Evolutionary conservation across 2,797 vertebrate species (phyloP).

Genomic region (Leptatherina wallacei): DNA sequence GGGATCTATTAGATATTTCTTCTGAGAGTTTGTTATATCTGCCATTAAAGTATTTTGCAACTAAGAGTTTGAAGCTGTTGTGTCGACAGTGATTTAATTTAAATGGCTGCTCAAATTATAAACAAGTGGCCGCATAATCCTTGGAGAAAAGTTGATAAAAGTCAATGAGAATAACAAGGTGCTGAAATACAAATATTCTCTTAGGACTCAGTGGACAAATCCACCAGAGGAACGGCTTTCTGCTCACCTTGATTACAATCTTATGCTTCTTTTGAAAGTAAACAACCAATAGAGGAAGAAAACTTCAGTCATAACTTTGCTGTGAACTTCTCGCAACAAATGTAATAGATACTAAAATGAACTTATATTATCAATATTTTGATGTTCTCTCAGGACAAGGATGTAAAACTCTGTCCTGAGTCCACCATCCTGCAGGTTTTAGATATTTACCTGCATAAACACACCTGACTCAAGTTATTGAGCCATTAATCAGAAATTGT

Average conservation of each 20-base stretch:
- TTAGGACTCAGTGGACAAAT: not conserved
- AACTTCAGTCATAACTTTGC: not conserved
- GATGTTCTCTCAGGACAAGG: too few species aligned
- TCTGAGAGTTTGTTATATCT: slow-evolving; percentile 33
- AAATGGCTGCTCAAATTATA: slow-evolving; percentile 1
- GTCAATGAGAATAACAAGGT: slow-evolving; percentile 17
- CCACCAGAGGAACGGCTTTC: not conserved
- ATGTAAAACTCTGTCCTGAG: too few species aligned
- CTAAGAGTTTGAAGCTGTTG: not conserved
- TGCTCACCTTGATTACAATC: not conserved
- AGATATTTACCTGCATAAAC: too few species aligned
- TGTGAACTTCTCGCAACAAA: accelerated
- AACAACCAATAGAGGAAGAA: not conserved
- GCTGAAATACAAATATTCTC: slow-evolving; percentile 19
- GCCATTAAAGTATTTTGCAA: slow-evolving; percentile 1
- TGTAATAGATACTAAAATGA: too few species aligned
- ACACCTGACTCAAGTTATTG: too few species aligned
- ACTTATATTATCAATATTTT: too few species aligned
- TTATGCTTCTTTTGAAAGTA: not conserved
- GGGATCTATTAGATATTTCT: slow-evolving; percentile 67
- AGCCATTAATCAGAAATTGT: too few species aligned
- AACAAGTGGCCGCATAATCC: slow-evolving; percentile 21
- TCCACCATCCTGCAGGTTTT: too few species aligned
- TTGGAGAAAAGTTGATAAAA: slow-evolving; percentile 24
- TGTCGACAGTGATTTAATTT: slow-evolving; percentile 10